Evolutionary conservation across 2,113 vertebrate genomes (phyloP).

Genomic region (Cavia aperea): DNA sequence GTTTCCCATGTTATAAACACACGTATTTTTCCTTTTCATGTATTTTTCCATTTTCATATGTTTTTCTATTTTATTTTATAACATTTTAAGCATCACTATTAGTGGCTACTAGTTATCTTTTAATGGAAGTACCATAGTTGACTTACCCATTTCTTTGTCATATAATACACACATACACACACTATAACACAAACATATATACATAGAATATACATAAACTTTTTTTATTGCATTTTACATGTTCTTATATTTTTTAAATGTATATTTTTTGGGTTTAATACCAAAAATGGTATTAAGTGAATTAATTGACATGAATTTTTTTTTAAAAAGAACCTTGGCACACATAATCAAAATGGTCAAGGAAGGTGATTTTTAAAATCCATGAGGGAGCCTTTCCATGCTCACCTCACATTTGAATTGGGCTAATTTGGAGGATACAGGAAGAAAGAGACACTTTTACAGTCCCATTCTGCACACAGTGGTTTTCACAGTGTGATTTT

Average conservation of each 20-base stretch:
- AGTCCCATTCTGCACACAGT: background rate
- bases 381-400: background rate
- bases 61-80: conserved; percentile 1
- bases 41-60: background rate
- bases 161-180: background rate
- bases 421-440: background rate
- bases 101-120: background rate
- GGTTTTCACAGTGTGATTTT: background rate
- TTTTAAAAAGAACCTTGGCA: background rate
- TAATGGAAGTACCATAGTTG: background rate
- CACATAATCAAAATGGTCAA: background rate
- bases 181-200: no score
- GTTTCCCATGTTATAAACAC: background rate
- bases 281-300: background rate
- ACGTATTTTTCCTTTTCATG: background rate
- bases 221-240: background rate
- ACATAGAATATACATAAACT: no score
- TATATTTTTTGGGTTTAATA: background rate
- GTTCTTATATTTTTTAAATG: background rate
- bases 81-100: background rate
- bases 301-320: background rate
- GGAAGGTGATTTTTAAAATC: background rate
- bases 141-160: background rate
- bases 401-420: background rate
- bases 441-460: background rate